These are phyloP conservation scores for Ethmia dodecea DNA, from an alignment of 2,888 invertebrate species.

Conservation along the genomic window DNA sequence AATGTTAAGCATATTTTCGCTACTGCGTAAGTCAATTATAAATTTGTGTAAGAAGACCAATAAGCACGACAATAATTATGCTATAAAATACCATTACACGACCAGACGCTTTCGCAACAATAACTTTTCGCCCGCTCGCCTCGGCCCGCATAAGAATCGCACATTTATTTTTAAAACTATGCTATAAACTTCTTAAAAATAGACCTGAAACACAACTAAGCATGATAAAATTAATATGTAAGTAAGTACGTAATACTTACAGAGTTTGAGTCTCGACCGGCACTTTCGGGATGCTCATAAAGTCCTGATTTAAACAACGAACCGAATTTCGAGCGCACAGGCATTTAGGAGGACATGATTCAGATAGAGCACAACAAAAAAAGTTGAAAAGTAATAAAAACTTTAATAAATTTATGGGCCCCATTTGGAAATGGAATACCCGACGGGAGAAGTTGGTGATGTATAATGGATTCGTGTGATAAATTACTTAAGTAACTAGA, in stretches of 20 bases:
- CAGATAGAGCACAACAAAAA: slow-evolving; percentile 24
- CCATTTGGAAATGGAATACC: too few relatives aligned
- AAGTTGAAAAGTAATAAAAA: slow-evolving; percentile 26
- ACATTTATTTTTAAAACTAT: slow-evolving; percentile 31
- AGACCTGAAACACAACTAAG: slow-evolving; percentile 20
- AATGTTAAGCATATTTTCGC: too few relatives aligned
- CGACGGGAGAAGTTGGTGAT: too few relatives aligned
- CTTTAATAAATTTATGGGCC: neutral
- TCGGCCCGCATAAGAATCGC: slow-evolving; percentile 21
- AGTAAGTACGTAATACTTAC: slow-evolving; percentile 46
- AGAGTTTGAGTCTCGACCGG: slow-evolving; percentile 49
- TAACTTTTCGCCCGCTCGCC: slow-evolving; percentile 31
- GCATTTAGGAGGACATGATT: slow-evolving; percentile 50
- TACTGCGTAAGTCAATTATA: too few relatives aligned
- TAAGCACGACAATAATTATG: too few relatives aligned
- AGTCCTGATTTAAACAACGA: slow-evolving; percentile 47
- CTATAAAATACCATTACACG: too few relatives aligned
- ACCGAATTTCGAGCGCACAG: slow-evolving; percentile 46
- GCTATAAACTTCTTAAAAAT: slow-evolving; percentile 23
- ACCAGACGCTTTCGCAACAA: slow-evolving; percentile 38
- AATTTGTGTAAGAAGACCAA: too few relatives aligned
- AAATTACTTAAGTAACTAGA: neutral
- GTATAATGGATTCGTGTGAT: too few relatives aligned
- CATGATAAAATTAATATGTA: slow-evolving; percentile 18
- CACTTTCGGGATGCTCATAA: slow-evolving; percentile 43